Conservation (phyloP, 2,888 invertebrate species). For the Drosophila recens region DNA sequence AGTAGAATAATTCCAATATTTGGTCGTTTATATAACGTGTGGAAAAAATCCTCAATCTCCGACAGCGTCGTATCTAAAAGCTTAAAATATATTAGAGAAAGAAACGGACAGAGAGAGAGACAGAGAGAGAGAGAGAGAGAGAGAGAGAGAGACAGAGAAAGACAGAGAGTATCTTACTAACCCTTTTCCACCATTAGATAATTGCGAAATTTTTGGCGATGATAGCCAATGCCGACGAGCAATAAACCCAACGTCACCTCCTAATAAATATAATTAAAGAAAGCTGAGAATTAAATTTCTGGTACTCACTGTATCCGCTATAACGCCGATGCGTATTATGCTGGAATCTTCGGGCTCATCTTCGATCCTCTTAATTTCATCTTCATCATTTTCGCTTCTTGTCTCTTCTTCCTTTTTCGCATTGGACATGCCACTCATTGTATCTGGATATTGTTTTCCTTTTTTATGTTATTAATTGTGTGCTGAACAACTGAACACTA, state of each 20-base stretch:
- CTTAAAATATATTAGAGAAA: background rate
- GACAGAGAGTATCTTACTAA: conserved; percentile 19
- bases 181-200: conserved; percentile 56
- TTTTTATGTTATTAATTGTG: background rate
- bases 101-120: no score
- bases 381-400: background rate
- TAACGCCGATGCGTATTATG: conserved; percentile 50
- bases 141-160: background rate
- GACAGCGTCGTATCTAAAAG: conserved; percentile 32
- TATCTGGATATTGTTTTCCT: conserved; percentile 30
- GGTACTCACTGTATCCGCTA: conserved; percentile 53
- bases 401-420: background rate
- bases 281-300: background rate
- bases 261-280: conserved; percentile 18
- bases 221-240: conserved; percentile 63
- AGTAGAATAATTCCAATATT: conserved; percentile 60
- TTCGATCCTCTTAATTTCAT: background rate
- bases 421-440: conserved; percentile 10
- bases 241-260: conserved; percentile 62
- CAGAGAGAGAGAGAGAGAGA: background rate
- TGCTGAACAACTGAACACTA: conserved; percentile 1
- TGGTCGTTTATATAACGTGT: conserved; percentile 18
- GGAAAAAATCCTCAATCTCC: conserved; percentile 55
- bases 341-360: conserved; percentile 22
- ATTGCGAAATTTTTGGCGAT: conserved; percentile 43